A percentile compares a stretch with the other conserved stretches of the same genome.
phyloP scores from a whole-genome alignment of 2,888 invertebrate species.

The Aphidius colemani region DNA sequence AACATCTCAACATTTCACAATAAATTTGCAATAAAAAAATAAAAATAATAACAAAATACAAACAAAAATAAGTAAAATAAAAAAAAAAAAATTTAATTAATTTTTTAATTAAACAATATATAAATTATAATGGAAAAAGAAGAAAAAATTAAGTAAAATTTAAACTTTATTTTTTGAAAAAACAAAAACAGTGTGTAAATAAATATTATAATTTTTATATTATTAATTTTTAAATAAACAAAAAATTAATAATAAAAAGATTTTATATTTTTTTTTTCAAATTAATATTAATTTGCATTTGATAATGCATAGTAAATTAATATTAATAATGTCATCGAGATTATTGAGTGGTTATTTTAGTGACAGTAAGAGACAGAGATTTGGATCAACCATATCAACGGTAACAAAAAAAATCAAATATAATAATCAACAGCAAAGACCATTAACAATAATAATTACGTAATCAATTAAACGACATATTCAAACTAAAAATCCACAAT shows the following conservation, averaged over 20 bases:
- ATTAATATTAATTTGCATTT: slow-evolving; percentile 1
- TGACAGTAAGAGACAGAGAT: slow-evolving; percentile 47
- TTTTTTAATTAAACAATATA: too few relatives aligned
- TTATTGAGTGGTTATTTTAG: slow-evolving; percentile 49
- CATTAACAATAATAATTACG: too few relatives aligned
- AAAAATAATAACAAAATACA: not conserved
- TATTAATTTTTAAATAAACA: too few relatives aligned
- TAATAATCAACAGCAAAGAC: too few relatives aligned
- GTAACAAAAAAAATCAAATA: slow-evolving; percentile 35
- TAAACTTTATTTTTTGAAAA: too few relatives aligned
- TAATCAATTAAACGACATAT: not conserved
- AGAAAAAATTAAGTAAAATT: too few relatives aligned
- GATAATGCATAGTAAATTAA: slow-evolving; percentile 36
- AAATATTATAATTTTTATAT: too few relatives aligned
- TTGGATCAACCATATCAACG: slow-evolving; percentile 52
- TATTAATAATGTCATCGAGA: slow-evolving; percentile 49
- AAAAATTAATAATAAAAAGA: not conserved
- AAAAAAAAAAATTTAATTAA: too few relatives aligned
- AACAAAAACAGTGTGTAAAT: too few relatives aligned
- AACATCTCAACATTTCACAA: not conserved
- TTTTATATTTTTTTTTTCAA: not conserved
- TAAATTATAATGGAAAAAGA: too few relatives aligned
- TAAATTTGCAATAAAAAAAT: not conserved
- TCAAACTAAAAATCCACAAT: not conserved
- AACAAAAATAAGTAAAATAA: too few relatives aligned